Base-by-base conservation (phyloP, 2,797 vertebrate genomes). In the Ptychadena robeensis region DNA sequence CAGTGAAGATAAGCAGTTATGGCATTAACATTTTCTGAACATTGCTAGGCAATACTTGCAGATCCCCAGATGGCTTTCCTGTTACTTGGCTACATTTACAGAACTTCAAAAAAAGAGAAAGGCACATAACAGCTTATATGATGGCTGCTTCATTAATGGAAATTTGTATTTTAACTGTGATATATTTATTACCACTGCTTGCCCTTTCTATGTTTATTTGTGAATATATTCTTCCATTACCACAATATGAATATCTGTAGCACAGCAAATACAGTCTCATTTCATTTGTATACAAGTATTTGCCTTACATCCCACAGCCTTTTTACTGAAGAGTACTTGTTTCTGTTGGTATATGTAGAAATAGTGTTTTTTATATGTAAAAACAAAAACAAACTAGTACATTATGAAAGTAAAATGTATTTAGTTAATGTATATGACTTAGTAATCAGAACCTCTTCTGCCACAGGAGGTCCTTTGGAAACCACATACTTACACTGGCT, bases 11-110 rank as follows among this genome's bases (percentile, higher is more conserved):
- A 37, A 59, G 64, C 18, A 68, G 48, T 63, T 30, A 84, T 37
- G 25, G 40, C 57, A 84, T 85, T 80, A 85, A 80, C 83, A 80
- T 85, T 80, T 75, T 70, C 66, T 80, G 71, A 66, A 34, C 38
- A 80, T 85, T 85, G 83, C 78, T 75, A 80, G 73, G 81, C 81
- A 82, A 80, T 73, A 76, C 65, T 85, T 44, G 44, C 73, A 85
- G 78, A 34, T 85, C 59, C 78, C 83, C 83, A 85, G 83, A 85
- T 85, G 83, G 83, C 73, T 80, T 81, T 65, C 73, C 75, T 83
- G 76, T 82, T 79, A 79, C 70, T 84, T 80, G 82, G 82, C 82
- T 74, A 63, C 63, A 53, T 48, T 79, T 79, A 63, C 76, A 73
- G 73, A 79, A 73, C 34, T 70, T 73, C 22, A 5, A 22, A 57